Conservation (phyloP, 35 echinoderm and acorn worm genomes). For the Nesometra sesokonis region DNA sequence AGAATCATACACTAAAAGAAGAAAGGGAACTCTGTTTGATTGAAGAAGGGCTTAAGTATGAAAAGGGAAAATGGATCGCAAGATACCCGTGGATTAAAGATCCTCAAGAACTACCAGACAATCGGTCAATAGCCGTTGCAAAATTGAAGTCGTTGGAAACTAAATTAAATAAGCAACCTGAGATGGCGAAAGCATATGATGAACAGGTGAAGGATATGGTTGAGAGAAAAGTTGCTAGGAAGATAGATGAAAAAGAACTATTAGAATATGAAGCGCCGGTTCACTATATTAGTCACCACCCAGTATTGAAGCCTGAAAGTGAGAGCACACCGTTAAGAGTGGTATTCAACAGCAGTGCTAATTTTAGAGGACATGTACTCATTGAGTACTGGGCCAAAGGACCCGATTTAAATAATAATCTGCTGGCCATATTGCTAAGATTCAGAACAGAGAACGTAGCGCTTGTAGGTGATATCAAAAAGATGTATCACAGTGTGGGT, state of each 20-base stretch:
- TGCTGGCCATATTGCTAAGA: conserved; percentile 1
- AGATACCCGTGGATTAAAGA: neutral
- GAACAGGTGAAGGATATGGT: neutral
- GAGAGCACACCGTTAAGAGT: neutral
- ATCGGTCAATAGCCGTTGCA: neutral
- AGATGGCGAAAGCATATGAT: neutral
- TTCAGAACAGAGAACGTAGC: neutral
- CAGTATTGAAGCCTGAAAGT: neutral
- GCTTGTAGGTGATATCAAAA: conserved; percentile 5
- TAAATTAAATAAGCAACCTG: neutral
- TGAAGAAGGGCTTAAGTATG: neutral
- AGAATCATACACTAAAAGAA: neutral
- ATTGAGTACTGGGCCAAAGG: conserved; percentile 15
- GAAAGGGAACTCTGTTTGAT: neutral
- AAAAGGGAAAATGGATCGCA: neutral
- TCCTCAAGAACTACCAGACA: neutral
- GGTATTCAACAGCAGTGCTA: conserved; percentile 13
- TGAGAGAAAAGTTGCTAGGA: neutral
- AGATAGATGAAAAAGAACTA: no score
- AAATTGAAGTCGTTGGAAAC: neutral
- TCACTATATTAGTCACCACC: no score
- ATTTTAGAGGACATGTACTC: neutral
- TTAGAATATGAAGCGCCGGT: no score
- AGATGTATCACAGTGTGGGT: conserved; percentile 19
- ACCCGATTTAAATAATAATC: conserved; percentile 3